Conservation (phyloP, 2,113 vertebrate species). For the Ailurus styani region DNA sequence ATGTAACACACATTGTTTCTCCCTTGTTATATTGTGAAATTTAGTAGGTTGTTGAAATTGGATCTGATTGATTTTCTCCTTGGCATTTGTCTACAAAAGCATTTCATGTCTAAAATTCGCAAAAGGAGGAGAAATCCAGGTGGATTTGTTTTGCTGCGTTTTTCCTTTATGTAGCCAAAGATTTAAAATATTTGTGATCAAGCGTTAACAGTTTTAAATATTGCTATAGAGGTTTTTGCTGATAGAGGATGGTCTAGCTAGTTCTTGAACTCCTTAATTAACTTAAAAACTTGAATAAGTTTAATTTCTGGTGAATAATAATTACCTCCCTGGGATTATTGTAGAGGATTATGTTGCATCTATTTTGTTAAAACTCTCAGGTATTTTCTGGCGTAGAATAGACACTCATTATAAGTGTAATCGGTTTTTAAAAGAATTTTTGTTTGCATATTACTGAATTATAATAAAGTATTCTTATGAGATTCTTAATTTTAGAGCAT, state of each 20-base stretch:
- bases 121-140: constrained; percentile 30
- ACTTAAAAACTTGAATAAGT: constrained; percentile 54
- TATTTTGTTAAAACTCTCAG: background rate
- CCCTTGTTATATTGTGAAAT: constrained; percentile 79
- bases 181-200: constrained; percentile 66
- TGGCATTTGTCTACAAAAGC: constrained; percentile 75
- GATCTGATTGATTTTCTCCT: constrained; percentile 78
- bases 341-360: background rate
- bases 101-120: constrained; percentile 67
- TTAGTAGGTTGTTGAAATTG: constrained; percentile 81
- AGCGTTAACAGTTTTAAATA: constrained; percentile 54
- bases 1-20: constrained; percentile 76
- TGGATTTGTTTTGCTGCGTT: constrained; percentile 59
- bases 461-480: background rate
- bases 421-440: background rate
- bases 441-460: constrained; percentile 1
- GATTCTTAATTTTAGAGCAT: background rate
- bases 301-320: constrained; percentile 33
- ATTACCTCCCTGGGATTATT: background rate
- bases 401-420: background rate
- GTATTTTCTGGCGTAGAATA: background rate
- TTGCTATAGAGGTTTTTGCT: background rate
- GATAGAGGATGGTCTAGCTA: background rate
- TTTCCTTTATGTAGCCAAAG: constrained; percentile 63
- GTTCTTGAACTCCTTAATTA: constrained; percentile 44